Base-by-base conservation (phyloP, 2,797 vertebrate genomes). In the Eulemur rubriventer region DNA sequence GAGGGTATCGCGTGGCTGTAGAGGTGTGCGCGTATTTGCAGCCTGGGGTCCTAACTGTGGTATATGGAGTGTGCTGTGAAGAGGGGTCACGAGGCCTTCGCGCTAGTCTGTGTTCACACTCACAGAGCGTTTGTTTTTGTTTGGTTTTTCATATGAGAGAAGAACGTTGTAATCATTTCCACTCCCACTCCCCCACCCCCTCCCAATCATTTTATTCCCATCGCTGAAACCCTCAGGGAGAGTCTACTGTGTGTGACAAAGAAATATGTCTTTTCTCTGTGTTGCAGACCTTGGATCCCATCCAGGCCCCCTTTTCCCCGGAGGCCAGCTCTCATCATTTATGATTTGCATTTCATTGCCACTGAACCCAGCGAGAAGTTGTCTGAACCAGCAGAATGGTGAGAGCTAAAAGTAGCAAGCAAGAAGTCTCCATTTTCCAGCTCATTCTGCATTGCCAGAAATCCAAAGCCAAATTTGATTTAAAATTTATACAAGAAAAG, bases 111-210 rank as follows among this genome's bases (percentile, higher is more conserved):
- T 16, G 76, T 93, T 94, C 97, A 63, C 86, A 93, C 96, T 95
- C 92, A 43, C 22, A 3, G 88, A 22, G 88, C 55, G 57, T 95
- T 91, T 95, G 96, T 94, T 96, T 98, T 93, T 63, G 93, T 98
- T 98, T 94, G 91, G 84, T 91, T 97, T 97, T 97, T 81, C 96
- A 91, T 86, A 92, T 69, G 67, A 97, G 95, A 83, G 94, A 81
- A 95, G 97, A 75, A 79, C 72, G 65, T 43, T 63, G 84, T 94
- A 94, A 96, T n/a, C 75, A 94, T 94, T 83, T 84, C 75, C 90
- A 96, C 94, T 57, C 83, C 79, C 93, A 76, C 95, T 43, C 89
- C 50, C 86, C n/a, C 80, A 35, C 78, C 95, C 93, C 46, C 89
- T 33, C 57, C 95, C 65, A 57, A 84, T 89, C 79, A 69, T 92